Evolutionary conservation across 2,888 invertebrate genomes (phyloP).

Genomic region (Mylabris sibirica): DNA sequence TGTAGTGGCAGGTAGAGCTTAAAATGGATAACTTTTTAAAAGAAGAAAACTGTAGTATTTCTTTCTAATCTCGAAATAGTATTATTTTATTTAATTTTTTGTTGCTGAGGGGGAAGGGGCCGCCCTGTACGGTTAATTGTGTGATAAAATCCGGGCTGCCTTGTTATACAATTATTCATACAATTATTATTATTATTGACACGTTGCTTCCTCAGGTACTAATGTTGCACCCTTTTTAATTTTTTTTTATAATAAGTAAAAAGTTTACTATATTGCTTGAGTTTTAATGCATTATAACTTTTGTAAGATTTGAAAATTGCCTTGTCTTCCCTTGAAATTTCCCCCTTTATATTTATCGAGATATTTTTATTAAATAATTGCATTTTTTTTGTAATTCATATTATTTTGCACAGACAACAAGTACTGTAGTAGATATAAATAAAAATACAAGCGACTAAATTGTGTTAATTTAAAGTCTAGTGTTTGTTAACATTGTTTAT

Average conservation of each 20-base stretch:
- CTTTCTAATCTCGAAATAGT: neutral
- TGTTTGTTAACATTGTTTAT: constrained; percentile 43
- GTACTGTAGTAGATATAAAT: constrained; percentile 2
- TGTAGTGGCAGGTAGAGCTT: constrained; percentile 25
- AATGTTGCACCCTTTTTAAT: constrained; percentile 23
- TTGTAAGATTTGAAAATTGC: constrained; percentile 3
- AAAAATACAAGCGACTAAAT: constrained; percentile 27
- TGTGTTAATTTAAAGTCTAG: constrained; percentile 34
- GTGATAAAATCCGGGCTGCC: constrained; percentile 18
- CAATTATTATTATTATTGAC: constrained; percentile 23
- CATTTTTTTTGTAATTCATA: constrained; percentile 28
- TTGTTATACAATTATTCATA: too few relatives aligned
- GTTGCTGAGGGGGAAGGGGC: neutral
- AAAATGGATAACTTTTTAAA: constrained; percentile 29
- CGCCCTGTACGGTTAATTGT: constrained; percentile 19
- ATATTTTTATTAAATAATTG: constrained; percentile 21
- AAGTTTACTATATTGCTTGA: neutral
- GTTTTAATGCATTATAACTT: neutral
- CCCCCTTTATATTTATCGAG: constrained; percentile 5
- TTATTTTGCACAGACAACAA: constrained; percentile 32
- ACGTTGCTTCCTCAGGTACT: constrained; percentile 33
- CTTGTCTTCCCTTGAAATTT: neutral
- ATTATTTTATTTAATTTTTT: neutral
- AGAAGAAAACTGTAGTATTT: constrained; percentile 11
- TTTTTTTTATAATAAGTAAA: constrained; percentile 6